Evolutionary conservation across 2,113 vertebrate species (phyloP).

Genomic region (Crotalus helleri): DNA sequence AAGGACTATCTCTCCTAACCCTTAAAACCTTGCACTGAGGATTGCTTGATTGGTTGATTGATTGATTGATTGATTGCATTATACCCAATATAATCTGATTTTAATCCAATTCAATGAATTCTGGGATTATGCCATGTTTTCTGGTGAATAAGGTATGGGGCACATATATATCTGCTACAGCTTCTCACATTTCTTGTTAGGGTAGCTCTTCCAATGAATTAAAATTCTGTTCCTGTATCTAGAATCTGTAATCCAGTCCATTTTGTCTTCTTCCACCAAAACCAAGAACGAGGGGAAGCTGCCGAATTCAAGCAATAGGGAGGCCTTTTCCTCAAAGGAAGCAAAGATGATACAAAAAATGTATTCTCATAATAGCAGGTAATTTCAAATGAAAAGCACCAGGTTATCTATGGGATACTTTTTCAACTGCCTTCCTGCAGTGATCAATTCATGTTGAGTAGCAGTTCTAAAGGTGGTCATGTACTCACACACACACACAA

Average conservation of each 20-base stretch:
- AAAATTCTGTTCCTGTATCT: background rate
- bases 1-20: background rate
- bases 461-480: background rate
- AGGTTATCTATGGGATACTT: background rate
- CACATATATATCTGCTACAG: background rate
- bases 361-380: background rate
- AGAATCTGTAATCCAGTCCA: background rate
- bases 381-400: background rate
- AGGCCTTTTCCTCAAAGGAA: background rate
- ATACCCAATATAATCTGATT: background rate
- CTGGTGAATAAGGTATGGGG: background rate
- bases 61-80: background rate
- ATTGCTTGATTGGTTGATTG: background rate
- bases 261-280: background rate
- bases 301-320: background rate
- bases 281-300: background rate
- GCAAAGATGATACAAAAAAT: background rate
- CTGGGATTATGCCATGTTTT: background rate
- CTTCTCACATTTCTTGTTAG: background rate
- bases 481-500: background rate
- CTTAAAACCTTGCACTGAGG: background rate
- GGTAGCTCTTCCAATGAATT: background rate
- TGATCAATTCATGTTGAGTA: background rate
- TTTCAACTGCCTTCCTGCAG: background rate
- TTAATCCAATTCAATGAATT: background rate